Conservation (phyloP, 2,113 vertebrate species). For the Xiphias gladius region DNA sequence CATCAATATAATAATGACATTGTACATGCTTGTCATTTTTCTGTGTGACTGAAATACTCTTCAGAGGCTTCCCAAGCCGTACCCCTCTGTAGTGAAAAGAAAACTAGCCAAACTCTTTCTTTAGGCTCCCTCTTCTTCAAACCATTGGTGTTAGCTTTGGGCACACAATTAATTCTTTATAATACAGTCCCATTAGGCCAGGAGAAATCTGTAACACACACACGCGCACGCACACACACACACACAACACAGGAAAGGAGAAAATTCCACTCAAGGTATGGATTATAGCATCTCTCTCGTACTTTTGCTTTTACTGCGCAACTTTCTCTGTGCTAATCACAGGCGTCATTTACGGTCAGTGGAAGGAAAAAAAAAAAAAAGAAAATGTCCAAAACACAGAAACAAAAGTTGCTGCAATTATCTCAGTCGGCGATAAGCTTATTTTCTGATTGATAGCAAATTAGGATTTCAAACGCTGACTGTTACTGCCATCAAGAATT, state of each 20-base stretch:
- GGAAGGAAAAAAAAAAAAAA: not conserved
- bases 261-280: conserved; percentile 6
- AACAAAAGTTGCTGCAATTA: conserved; percentile 31
- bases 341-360: not conserved
- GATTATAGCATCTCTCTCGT: not conserved
- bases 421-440: conserved; percentile 25
- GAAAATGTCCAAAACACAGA: conserved; percentile 4
- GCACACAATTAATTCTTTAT: conserved; percentile 23
- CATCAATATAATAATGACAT: not conserved
- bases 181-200: conserved; percentile 7
- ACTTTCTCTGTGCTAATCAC: not conserved
- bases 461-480: conserved; percentile 49
- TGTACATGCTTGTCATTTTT: not conserved
- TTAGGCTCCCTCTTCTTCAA: not conserved
- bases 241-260: not conserved
- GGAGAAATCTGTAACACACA: not conserved
- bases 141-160: not conserved
- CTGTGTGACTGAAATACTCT: not conserved
- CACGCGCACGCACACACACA: not conserved
- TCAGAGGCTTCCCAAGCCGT: not conserved
- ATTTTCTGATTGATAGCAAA: conserved; percentile 43
- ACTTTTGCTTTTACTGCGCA: not conserved
- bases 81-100: not conserved
- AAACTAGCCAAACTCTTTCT: not conserved
- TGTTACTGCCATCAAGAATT: conserved; percentile 14